Evolutionary conservation across 2,888 invertebrate species (phyloP), one percentile per base, ranked within the genome.

Genomic region (Muscina levida): DNA sequence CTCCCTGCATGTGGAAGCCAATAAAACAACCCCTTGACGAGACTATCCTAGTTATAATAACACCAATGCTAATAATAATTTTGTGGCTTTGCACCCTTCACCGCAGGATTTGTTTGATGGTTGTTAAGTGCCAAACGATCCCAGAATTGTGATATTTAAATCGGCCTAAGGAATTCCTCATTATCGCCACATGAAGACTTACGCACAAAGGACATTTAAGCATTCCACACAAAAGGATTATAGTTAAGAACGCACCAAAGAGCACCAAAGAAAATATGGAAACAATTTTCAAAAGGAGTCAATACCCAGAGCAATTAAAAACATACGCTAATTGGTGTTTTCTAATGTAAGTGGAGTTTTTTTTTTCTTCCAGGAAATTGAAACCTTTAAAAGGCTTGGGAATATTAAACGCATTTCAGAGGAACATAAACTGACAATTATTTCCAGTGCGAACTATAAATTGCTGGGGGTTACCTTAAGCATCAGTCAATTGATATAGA

Each of bases 251-350:
- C 31, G 31, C 31, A 31, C 31, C 31, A 31, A 31, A n/a, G n/a
- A n/a, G n/a, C n/a, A 31, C 31, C 31, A 31, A 31, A 31, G 19
- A 22, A 59, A 71, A 67, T 46, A 59, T 26, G 15, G 31, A 59
- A 76, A 62, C 24, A 39, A 68, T 57, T 68, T 71, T 26, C 2
- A 70, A 72, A 31, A 31, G 31, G 31, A 80, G 68, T 67, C 57
- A 76, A 70, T 48, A 66, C 66, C 10, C 48, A 59, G 66, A 65
- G 68, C 73, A 67, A 67, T 59, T 62, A 68, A 72, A 81, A 82
- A 79, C 77, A 83, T 77, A 77, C 82, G 83, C 82, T 82, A 83
- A 83, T 82, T 83, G 82, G 74, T 81, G 72, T 76, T 76, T 81
- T 65, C n/a, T n/a, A 62, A 72, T 73, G 77, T 70, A 68, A 31